Conservation (phyloP, 2,888 invertebrate genomes). For the Leptopilina syphax region DNA sequence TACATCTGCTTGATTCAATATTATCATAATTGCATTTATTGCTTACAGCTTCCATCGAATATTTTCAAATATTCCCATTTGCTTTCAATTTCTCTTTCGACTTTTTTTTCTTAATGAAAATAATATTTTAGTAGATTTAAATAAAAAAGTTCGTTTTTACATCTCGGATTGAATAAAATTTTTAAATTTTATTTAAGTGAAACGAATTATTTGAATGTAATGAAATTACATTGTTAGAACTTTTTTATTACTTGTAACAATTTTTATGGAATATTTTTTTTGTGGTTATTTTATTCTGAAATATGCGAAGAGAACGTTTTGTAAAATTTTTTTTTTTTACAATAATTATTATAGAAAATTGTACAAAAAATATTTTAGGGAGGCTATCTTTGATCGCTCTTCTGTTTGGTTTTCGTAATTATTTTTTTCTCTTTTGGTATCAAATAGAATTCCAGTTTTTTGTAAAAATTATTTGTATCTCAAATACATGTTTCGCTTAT, state of each 20-base stretch:
- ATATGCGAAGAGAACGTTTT: slow-evolving; percentile 28
- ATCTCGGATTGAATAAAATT: too few species aligned
- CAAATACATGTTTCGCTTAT: not conserved
- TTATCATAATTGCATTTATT: not conserved
- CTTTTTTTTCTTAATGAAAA: not conserved
- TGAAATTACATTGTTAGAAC: too few species aligned
- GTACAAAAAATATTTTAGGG: not conserved
- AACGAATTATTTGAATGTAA: too few species aligned
- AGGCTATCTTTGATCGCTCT: slow-evolving; percentile 20
- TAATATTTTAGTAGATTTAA: not conserved
- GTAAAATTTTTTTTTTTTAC: not conserved
- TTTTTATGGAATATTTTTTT: too few species aligned
- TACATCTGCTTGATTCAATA: not conserved
- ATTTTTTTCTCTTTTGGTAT: not conserved
- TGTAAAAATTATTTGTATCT: too few species aligned
- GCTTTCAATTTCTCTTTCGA: not conserved
- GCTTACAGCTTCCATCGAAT: not conserved
- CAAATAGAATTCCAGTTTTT: not conserved
- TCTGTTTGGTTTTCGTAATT: not conserved
- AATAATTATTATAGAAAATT: not conserved
- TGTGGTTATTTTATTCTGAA: not conserved
- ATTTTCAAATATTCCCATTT: not conserved
- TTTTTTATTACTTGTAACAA: too few species aligned
- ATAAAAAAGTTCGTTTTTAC: not conserved
- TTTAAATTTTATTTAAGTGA: too few species aligned